Conservation (phyloP, 2,797 vertebrate genomes). For the Todus mexicanus region DNA sequence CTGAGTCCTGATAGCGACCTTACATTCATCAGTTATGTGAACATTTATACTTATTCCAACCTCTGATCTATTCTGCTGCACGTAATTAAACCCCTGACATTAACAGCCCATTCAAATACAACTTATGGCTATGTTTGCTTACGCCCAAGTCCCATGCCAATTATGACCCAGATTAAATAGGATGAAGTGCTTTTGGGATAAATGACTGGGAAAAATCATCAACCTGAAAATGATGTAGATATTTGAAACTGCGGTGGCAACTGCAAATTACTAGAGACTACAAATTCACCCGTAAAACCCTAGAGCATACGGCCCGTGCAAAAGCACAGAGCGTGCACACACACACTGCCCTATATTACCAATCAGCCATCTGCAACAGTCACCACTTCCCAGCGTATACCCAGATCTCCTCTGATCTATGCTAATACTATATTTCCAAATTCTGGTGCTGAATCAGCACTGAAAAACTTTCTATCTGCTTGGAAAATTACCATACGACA, state of each 20-base stretch:
- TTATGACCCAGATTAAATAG: slow-evolving; percentile 49
- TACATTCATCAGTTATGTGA: background rate
- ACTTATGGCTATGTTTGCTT: background rate
- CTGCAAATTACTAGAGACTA: background rate
- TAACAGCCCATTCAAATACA: background rate
- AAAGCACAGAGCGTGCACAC: background rate
- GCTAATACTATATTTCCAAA: background rate
- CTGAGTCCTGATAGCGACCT: background rate
- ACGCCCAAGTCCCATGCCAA: background rate
- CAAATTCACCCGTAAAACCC: slow-evolving; percentile 26
- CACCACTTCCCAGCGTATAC: background rate
- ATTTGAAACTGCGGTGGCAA: background rate
- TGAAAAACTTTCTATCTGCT: background rate
- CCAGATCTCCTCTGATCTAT: background rate
- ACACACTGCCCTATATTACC: background rate
- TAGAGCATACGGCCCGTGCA: background rate
- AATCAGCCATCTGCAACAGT: background rate
- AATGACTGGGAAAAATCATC: slow-evolving; percentile 46
- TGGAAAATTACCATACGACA: background rate
- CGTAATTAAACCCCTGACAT: background rate
- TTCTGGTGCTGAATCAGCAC: background rate
- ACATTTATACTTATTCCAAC: background rate
- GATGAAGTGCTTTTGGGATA: slow-evolving; percentile 30
- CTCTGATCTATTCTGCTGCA: background rate
- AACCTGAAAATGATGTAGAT: slow-evolving; percentile 35